These are phyloP conservation scores for Nibea albiflora DNA, from an alignment of 2,113 vertebrate genomes.

Conservation along the genomic window DNA sequence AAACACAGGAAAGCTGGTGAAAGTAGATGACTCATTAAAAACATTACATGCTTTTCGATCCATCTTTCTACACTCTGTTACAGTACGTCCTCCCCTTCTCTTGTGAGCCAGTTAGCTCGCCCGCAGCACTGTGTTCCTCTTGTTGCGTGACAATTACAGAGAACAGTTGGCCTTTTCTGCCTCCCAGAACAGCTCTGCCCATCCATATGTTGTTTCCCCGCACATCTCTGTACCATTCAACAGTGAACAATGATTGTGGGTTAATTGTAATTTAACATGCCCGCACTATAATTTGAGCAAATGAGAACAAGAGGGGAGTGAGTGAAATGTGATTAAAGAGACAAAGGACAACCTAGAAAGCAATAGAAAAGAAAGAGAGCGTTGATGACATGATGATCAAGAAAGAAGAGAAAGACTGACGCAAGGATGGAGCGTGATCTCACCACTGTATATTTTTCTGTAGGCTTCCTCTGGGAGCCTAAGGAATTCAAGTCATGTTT, in stretches of 20 bases:
- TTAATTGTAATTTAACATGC: conserved; percentile 40
- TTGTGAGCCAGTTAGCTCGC: conserved; percentile 2
- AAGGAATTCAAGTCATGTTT: conserved; percentile 53
- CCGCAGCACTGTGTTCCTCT: conserved; percentile 23
- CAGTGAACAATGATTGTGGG: conserved; percentile 42
- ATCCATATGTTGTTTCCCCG: conserved; percentile 30
- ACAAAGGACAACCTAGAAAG: conserved; percentile 17
- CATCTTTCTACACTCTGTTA: background rate
- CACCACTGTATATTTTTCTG: conserved; percentile 8
- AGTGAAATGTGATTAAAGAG: background rate
- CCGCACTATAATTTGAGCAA: conserved; percentile 27
- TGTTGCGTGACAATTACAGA: conserved; percentile 47
- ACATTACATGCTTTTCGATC: background rate
- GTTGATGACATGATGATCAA: background rate
- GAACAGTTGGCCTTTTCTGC: conserved; percentile 57
- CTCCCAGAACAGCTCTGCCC: conserved; percentile 43
- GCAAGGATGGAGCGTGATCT: conserved; percentile 21
- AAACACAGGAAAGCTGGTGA: background rate
- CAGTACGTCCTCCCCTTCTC: background rate
- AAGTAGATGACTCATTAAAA: conserved; percentile 35
- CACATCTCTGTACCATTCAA: conserved; percentile 20
- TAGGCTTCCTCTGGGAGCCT: background rate
- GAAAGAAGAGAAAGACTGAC: conserved; percentile 13
- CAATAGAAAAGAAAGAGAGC: background rate
- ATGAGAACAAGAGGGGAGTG: background rate